These are phyloP conservation scores for Nicator chloris DNA, from an alignment of 2,113 vertebrate genomes.

Conservation along the genomic window DNA sequence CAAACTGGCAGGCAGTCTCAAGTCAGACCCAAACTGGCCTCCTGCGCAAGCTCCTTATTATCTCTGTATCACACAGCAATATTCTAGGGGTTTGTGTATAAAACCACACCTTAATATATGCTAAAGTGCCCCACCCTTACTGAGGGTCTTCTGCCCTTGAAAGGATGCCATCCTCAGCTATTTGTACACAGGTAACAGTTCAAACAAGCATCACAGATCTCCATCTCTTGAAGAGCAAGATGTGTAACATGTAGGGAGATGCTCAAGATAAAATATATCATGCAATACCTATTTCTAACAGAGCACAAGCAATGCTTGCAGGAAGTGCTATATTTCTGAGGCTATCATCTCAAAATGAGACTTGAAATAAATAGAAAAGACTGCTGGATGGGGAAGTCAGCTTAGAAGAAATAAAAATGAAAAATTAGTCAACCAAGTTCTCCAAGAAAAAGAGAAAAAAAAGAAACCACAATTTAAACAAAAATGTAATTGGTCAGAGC, in stretches of 20 bases:
- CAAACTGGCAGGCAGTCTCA: neutral
- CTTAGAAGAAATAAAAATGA: neutral
- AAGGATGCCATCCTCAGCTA: neutral
- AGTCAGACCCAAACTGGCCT: neutral
- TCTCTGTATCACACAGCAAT: neutral
- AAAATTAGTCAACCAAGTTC: neutral
- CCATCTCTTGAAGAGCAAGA: neutral
- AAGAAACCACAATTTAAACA: neutral
- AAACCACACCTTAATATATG: neutral
- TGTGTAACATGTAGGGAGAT: accelerated
- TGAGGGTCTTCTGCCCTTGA: neutral
- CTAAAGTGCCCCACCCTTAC: neutral
- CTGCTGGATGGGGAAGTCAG: neutral
- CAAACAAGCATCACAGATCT: neutral
- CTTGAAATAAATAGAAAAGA: neutral
- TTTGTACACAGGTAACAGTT: accelerated
- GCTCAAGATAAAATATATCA: neutral
- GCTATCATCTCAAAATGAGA: neutral
- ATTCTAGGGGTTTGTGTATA: neutral
- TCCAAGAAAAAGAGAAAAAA: neutral
- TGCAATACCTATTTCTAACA: neutral
- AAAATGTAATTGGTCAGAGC: neutral
- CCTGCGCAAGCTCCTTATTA: neutral
- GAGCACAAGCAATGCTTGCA: neutral
- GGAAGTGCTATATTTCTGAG: neutral